Percentiles rank a stretch among this genome's conserved stretches.
phyloP scores from a whole-genome alignment of 2,113 vertebrate genomes.

The Australoheros scitulus region DNA sequence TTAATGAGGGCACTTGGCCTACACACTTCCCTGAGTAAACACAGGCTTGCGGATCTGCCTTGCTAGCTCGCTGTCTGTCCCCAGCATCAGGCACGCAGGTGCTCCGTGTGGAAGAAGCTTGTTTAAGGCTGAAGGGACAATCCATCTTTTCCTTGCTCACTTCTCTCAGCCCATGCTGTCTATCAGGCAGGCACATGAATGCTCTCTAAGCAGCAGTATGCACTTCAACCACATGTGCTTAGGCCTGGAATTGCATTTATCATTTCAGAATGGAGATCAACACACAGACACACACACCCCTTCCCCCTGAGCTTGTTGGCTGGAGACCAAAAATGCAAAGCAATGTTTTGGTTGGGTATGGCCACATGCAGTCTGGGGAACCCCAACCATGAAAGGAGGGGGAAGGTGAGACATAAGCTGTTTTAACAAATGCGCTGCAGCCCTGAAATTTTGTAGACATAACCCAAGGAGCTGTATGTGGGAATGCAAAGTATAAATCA shows the following conservation, averaged over 20 bases:
- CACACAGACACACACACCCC: not conserved
- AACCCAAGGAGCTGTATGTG: not conserved
- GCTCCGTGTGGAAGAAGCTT: constrained; percentile 58
- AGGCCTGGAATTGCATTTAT: constrained; percentile 13
- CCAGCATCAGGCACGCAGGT: constrained; percentile 56
- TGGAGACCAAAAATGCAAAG: constrained; percentile 65
- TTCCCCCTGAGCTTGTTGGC: constrained; percentile 49
- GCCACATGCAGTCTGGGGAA: constrained; percentile 51
- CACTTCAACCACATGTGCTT: constrained; percentile 18
- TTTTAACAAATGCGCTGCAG: not conserved
- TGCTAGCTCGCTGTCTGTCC: constrained; percentile 28
- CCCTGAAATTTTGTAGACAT: not conserved
- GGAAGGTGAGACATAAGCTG: not conserved
- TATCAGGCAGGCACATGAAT: constrained; percentile 39
- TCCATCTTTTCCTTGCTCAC: constrained; percentile 33
- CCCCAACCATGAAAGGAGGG: not conserved
- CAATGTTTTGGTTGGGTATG: constrained; percentile 67
- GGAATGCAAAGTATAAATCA: not conserved
- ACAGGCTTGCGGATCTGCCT: constrained; percentile 43
- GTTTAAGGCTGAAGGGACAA: constrained; percentile 47
- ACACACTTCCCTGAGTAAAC: constrained; percentile 62
- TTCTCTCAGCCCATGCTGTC: constrained; percentile 9
- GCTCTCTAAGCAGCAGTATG: constrained; percentile 27
- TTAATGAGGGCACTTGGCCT: constrained; percentile 62
- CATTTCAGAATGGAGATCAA: constrained; percentile 35